A percentile compares a stretch with the other conserved stretches of the same genome.
These are phyloP conservation scores for Drosophila mayaguana DNA, from an alignment of 2,888 invertebrate species.

Conservation along the genomic window DNA sequence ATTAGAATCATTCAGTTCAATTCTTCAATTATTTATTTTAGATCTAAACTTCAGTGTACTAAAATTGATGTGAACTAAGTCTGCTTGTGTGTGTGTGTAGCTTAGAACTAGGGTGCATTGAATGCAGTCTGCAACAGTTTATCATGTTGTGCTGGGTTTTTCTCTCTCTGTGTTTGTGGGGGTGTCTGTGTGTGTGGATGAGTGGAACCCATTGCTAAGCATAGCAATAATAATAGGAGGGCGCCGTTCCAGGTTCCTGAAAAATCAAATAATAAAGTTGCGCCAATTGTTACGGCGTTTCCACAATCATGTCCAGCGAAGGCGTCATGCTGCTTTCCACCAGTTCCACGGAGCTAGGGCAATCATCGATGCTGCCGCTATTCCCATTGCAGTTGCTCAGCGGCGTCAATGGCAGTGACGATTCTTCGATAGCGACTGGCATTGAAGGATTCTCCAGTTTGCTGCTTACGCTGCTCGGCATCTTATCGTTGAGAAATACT, in stretches of 20 bases:
- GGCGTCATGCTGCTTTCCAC: slow-evolving; percentile 48
- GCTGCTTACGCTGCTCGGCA: slow-evolving; percentile 26
- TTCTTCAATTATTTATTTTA: background rate
- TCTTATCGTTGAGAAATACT: slow-evolving; percentile 70
- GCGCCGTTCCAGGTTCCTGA: slow-evolving; percentile 35
- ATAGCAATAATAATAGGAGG: slow-evolving; percentile 56
- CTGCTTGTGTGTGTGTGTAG: background rate
- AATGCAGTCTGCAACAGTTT: slow-evolving; percentile 56
- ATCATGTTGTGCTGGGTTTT: slow-evolving; percentile 39
- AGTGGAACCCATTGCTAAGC: slow-evolving; percentile 51
- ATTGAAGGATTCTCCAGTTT: slow-evolving; percentile 43
- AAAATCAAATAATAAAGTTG: slow-evolving; percentile 63
- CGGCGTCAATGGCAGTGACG: slow-evolving; percentile 54
- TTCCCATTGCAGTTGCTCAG: slow-evolving; percentile 48
- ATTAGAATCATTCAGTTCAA: slow-evolving; percentile 16
- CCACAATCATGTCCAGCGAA: slow-evolving; percentile 50
- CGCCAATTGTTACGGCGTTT: slow-evolving; percentile 61
- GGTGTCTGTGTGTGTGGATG: slow-evolving; percentile 7
- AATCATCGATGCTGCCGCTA: slow-evolving; percentile 56
- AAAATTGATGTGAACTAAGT: slow-evolving; percentile 6
- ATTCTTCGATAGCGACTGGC: slow-evolving; percentile 40
- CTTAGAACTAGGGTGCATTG: slow-evolving; percentile 51
- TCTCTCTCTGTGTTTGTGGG: slow-evolving; percentile 39
- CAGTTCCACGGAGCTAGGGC: slow-evolving; percentile 55
- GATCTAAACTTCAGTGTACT: slow-evolving; percentile 20